Evolutionary conservation across 1,140 invertebrate species (phyloP).

Genomic region (Drosophila chauvacae): DNA sequence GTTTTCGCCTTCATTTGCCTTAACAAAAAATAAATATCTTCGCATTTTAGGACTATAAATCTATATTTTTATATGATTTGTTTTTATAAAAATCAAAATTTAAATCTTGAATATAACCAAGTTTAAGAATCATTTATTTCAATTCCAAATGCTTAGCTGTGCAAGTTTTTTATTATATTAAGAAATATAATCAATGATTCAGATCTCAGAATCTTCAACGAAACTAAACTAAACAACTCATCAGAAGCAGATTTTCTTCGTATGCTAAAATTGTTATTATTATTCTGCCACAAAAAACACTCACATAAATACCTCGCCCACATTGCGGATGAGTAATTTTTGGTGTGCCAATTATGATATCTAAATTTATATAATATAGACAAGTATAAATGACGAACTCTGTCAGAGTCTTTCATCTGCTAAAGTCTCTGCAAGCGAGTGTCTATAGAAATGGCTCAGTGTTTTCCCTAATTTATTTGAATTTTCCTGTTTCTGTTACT

Average conservation of each 20-base stretch:
- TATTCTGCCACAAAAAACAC: background rate
- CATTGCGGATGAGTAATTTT: conserved; percentile 2
- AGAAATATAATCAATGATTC: background rate
- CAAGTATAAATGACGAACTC: background rate
- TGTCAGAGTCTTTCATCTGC: background rate
- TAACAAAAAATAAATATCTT: too few species aligned
- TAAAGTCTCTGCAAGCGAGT: background rate
- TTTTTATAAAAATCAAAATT: too few species aligned
- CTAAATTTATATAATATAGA: too few species aligned
- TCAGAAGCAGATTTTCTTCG: background rate
- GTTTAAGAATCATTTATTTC: too few species aligned
- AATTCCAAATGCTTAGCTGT: too few species aligned
- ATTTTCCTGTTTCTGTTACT: background rate
- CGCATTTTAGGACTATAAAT: too few species aligned
- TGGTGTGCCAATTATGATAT: background rate
- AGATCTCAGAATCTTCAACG: background rate
- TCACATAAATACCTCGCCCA: background rate
- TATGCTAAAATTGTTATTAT: background rate
- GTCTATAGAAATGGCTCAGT: background rate
- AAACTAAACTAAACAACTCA: background rate
- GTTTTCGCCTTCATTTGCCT: too few species aligned
- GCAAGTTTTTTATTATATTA: too few species aligned
- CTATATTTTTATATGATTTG: too few species aligned
- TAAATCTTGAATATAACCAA: too few species aligned
- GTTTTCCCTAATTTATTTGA: background rate